phyloP scores from a whole-genome alignment of 2,797 vertebrate species.

The Oreochromis mossambicus region DNA sequence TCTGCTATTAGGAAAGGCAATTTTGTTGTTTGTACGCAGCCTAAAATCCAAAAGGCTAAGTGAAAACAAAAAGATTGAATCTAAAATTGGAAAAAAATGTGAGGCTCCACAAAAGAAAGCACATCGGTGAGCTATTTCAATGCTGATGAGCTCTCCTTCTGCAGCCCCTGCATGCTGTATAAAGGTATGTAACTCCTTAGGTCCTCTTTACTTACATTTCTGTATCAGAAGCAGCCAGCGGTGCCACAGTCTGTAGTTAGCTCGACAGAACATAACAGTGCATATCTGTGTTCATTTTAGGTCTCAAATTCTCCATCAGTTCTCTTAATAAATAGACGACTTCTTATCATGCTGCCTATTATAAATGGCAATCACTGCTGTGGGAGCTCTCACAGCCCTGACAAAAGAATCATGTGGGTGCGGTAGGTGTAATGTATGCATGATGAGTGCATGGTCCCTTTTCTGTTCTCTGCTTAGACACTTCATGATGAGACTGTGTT shows the following conservation, averaged over 20 bases:
- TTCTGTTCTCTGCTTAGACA: background rate
- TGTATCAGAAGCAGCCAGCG: background rate
- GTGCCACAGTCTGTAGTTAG: slow-evolving; percentile 10
- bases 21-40: slow-evolving; percentile 1
- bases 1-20: background rate
- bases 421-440: background rate
- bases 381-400: background rate
- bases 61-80: background rate
- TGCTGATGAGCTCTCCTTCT: background rate
- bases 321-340: slow-evolving; percentile 28
- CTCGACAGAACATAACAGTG: background rate
- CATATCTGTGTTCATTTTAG: slow-evolving; percentile 1
- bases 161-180: background rate
- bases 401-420: background rate
- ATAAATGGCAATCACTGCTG: slow-evolving; percentile 1
- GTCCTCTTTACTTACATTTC: background rate
- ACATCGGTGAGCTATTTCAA: background rate
- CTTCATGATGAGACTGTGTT: background rate
- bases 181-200: background rate
- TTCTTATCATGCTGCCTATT: slow-evolving; percentile 14
- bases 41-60: background rate
- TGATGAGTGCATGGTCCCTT: background rate
- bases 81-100: background rate
- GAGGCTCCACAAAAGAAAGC: background rate
- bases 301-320: background rate